Percentiles rank a stretch among this genome's conserved stretches.
Conservation (phyloP, 2,113 vertebrate genomes). For the Hyperopisus bebe region DNA sequence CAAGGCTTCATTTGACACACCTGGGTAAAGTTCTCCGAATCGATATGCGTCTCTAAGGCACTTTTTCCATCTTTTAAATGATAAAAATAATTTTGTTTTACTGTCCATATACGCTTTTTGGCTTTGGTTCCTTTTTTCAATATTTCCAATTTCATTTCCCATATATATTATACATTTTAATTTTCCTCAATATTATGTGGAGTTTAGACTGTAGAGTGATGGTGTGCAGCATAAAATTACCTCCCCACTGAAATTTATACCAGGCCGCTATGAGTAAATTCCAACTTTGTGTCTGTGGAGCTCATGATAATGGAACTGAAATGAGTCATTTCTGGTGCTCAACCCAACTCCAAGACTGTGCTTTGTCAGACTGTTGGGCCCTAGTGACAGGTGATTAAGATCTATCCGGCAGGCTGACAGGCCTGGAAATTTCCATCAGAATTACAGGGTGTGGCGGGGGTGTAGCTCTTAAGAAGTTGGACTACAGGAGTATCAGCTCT, state of each 20-base stretch:
- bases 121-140: not conserved
- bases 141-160: not conserved
- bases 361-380: not conserved
- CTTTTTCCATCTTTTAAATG: not conserved
- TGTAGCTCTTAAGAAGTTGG: not conserved
- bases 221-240: not conserved
- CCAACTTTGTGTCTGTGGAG: not conserved
- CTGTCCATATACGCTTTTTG: not conserved
- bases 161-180: not conserved
- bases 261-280: not conserved
- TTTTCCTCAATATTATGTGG: not conserved
- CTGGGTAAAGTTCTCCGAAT: not conserved
- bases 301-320: not conserved
- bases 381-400: not conserved
- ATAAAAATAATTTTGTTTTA: not conserved
- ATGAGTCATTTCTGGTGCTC: not conserved
- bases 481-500: not conserved
- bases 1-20: not conserved
- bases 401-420: not conserved
- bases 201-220: not conserved
- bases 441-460: not conserved
- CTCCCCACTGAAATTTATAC: not conserved
- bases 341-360: not conserved
- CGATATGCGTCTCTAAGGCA: not conserved
- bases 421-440: not conserved